phyloP scores from a whole-genome alignment of 2,113 vertebrate genomes.

The Ascaphus truei region DNA sequence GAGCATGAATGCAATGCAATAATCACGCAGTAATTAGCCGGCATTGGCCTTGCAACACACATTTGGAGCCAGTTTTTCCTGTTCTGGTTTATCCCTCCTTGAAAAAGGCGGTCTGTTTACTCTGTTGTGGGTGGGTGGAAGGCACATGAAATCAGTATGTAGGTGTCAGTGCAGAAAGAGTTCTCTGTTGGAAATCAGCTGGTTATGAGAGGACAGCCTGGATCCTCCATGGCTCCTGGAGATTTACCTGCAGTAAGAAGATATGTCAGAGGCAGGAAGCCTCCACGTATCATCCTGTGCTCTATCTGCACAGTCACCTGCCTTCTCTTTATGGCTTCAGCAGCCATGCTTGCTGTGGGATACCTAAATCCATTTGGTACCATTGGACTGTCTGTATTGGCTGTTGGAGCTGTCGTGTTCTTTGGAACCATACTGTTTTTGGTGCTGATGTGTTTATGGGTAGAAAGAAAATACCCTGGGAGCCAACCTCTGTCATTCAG shows the following conservation, averaged over 20 bases:
- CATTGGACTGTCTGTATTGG: constrained; percentile 17
- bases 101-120: background rate
- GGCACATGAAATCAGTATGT: constrained; percentile 5
- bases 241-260: constrained; percentile 3
- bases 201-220: background rate
- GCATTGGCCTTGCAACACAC: background rate
- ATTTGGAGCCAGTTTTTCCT: constrained; percentile 17
- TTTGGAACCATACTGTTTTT: constrained; percentile 28
- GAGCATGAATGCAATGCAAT: background rate
- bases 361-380: constrained; percentile 28
- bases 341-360: constrained; percentile 11
- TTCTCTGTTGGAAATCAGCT: background rate
- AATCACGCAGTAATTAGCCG: background rate
- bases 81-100: background rate
- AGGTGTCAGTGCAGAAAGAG: background rate
- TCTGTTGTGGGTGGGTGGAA: background rate
- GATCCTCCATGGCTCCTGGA: background rate
- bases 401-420: constrained; percentile 11
- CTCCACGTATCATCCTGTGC: constrained; percentile 10
- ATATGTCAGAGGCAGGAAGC: constrained; percentile 13
- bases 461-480: constrained; percentile 28
- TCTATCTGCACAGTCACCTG: constrained; percentile 10
- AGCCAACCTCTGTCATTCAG: constrained; percentile 15
- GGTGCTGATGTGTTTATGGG: constrained; percentile 6
- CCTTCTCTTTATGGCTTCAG: constrained; percentile 6